Percentiles rank a stretch among this genome's conserved stretches.
Evolutionary conservation across 2,113 vertebrate genomes (phyloP).

Genomic region (Helogale parvula): DNA sequence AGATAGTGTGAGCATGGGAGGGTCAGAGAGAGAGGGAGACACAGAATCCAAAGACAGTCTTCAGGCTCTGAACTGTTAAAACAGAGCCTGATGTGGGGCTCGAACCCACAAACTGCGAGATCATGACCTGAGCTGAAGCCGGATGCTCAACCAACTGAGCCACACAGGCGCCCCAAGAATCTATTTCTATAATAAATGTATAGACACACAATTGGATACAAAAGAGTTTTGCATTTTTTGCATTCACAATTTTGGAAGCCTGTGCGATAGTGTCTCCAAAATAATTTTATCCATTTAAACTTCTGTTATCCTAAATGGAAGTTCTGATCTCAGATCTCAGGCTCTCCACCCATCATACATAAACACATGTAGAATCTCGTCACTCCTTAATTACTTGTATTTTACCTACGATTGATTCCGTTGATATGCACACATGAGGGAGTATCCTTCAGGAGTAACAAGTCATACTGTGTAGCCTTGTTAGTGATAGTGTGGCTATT

Average conservation of each 20-base stretch:
- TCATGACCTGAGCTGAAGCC: too few relatives aligned
- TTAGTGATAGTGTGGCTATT: neutral
- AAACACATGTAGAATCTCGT: neutral
- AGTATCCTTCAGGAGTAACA: neutral
- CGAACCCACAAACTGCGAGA: too few relatives aligned
- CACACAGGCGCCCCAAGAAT: too few relatives aligned
- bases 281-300: neutral
- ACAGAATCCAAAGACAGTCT: too few relatives aligned
- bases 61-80: too few relatives aligned
- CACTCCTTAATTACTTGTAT: neutral
- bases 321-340: neutral
- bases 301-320: neutral
- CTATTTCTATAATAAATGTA: neutral
- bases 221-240: neutral
- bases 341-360: accelerated
- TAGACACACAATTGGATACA: neutral
- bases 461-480: neutral
- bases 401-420: neutral
- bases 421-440: neutral
- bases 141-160: too few relatives aligned
- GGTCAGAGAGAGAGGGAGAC: too few relatives aligned
- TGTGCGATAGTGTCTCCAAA: neutral
- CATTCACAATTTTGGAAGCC: neutral
- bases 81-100: too few relatives aligned
- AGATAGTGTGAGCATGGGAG: too few relatives aligned